Evolutionary conservation across 2,113 vertebrate species (phyloP), one percentile per base, ranked within the genome.

Genomic region (Candoia aspera): DNA sequence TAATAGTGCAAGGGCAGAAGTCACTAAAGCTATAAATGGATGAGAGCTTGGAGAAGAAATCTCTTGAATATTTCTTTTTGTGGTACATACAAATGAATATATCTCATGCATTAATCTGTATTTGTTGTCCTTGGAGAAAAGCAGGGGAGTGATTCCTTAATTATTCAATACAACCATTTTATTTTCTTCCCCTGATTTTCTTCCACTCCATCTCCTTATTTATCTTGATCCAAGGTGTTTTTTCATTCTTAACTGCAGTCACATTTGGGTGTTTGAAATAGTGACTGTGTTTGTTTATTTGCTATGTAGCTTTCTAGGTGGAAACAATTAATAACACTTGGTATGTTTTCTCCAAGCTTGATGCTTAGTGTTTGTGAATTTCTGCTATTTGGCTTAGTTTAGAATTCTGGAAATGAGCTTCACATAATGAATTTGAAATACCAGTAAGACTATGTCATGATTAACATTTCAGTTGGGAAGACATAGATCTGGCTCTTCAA

Each of bases 1-100:
- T 92, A 93, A 86, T 87, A 93, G 46, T 6, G n/a, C 46, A 57
- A 19, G 26, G 94, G 46, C 59, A 89, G 91, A 94, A 96, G 92
- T 33, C 42, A 88, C 37, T 91, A 90, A 86, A 91, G 59, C 92
- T 93, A 94, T 94, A 90, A 92, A 89, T 84, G 29, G 58, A 11
- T 1, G 1, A 58, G 87, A 49, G 79, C 73, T 92, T 94, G 49
- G 85, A 90, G 3, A 93, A 93, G 33, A 42, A 59, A 58, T 86
- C 59, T 93, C 58, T 93, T 89, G 93, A 62, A 93, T 95, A 86
- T 93, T 15, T 12, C 21, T 85, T 87, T 37, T 42, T 46, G 53
- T 29, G n/a, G 49, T 53, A 62, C 37, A 53, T 60, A 86, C 8
- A 26, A 83, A 90, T 90, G 53, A 90, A 33, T 57, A 64, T 55